Evolutionary conservation across 2,113 vertebrate genomes (phyloP).

Genomic region (Hydrolagus affinis): DNA sequence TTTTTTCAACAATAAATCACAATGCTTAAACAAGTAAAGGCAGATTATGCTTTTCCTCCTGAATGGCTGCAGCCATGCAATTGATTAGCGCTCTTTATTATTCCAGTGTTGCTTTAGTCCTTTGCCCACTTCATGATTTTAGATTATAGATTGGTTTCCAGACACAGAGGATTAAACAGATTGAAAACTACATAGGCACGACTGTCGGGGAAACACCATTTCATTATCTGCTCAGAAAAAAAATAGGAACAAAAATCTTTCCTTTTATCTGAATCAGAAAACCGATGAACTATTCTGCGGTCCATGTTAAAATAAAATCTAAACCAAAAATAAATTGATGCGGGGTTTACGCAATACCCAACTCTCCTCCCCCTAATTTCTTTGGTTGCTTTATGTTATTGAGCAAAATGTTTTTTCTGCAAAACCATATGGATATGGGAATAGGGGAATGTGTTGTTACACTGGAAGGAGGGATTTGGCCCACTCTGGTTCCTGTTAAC

Average conservation of each 20-base stretch:
- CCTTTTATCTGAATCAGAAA: background rate
- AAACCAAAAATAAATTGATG: background rate
- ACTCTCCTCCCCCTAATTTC: background rate
- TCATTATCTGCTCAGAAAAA: background rate
- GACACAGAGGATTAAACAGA: slow-evolving; percentile 5
- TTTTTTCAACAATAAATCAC: slow-evolving; percentile 23
- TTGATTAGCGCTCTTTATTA: slow-evolving; percentile 1
- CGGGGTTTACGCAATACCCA: background rate
- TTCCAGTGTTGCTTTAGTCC: background rate
- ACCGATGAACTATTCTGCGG: background rate
- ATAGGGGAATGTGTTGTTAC: too few species aligned
- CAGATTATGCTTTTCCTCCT: slow-evolving; percentile 2
- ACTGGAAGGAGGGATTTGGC: too few species aligned
- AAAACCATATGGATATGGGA: background rate
- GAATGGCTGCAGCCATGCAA: background rate
- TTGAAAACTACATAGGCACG: background rate
- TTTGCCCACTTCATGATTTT: background rate
- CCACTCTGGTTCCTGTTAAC: too few species aligned
- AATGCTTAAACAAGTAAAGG: slow-evolving; percentile 11
- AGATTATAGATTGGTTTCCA: slow-evolving; percentile 11
- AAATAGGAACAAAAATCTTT: background rate
- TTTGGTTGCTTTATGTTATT: background rate
- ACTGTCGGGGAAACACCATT: background rate
- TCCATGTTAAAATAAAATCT: background rate
- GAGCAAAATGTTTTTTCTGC: background rate